These are phyloP conservation scores for Mesochorus sp. DNA, from an alignment of 2,888 invertebrate species.

Conservation along the genomic window DNA sequence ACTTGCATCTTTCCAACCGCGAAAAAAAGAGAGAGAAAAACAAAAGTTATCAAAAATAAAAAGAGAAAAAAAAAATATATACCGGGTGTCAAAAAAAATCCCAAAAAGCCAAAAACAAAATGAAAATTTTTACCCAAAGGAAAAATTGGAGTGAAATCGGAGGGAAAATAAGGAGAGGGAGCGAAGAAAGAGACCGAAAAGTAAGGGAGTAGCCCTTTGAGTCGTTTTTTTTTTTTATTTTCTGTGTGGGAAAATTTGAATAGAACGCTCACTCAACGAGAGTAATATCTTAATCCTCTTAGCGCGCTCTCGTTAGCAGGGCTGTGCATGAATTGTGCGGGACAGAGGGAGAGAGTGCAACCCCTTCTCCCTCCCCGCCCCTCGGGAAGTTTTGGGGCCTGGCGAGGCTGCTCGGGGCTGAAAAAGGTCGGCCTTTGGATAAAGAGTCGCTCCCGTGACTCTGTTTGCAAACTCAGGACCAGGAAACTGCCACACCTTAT, in stretches of 20 bases:
- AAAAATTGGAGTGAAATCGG: too few species aligned
- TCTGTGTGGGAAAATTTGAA: constrained; percentile 64
- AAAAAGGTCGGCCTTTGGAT: constrained; percentile 58
- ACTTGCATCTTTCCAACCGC: constrained; percentile 45
- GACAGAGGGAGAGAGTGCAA: constrained; percentile 29
- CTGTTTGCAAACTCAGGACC: constrained; percentile 62
- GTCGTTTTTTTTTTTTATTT: too few species aligned
- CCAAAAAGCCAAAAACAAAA: neutral
- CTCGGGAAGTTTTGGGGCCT: constrained; percentile 1
- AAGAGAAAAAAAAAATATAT: too few species aligned
- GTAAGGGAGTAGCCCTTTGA: too few species aligned
- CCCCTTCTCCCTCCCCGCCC: too few species aligned
- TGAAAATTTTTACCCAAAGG: too few species aligned
- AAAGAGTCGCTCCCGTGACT: constrained; percentile 35
- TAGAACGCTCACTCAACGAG: constrained; percentile 65
- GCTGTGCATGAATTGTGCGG: constrained; percentile 29
- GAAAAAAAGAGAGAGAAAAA: constrained; percentile 9
- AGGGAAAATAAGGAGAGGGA: too few species aligned
- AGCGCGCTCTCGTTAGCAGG: constrained; percentile 32
- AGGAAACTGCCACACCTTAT: constrained; percentile 49
- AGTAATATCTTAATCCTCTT: constrained; percentile 75
- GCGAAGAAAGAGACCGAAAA: too few species aligned
- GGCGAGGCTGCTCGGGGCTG: constrained; percentile 47
- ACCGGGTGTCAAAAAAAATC: constrained; percentile 42
- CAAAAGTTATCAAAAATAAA: constrained; percentile 38